These are phyloP conservation scores for Bubo bubo DNA, from an alignment of 2,113 vertebrate species.

Conservation along the genomic window DNA sequence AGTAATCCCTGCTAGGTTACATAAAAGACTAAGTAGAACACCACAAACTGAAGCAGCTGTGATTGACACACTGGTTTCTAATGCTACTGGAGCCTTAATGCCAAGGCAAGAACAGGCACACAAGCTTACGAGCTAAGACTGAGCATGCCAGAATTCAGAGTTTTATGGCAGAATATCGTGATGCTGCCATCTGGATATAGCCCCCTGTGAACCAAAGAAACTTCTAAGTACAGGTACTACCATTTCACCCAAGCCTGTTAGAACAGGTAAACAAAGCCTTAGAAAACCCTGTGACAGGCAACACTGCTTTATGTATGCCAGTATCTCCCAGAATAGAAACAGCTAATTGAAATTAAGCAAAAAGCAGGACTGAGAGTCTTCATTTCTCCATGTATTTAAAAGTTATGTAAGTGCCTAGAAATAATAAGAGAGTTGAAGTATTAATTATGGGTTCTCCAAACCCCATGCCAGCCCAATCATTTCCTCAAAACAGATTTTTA, in stretches of 20 bases:
- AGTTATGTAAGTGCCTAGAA: background rate
- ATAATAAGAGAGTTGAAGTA: background rate
- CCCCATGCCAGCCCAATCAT: background rate
- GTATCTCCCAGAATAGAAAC: background rate
- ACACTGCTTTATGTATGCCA: background rate
- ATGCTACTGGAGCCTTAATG: background rate
- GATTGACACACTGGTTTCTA: background rate
- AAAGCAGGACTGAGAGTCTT: background rate
- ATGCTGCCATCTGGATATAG: background rate
- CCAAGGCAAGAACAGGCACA: accelerated
- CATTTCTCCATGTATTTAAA: background rate
- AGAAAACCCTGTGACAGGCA: background rate
- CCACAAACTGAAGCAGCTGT: background rate
- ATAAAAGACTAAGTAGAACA: conserved; percentile 49
- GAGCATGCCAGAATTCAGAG: background rate
- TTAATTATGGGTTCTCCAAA: background rate
- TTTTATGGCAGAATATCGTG: background rate
- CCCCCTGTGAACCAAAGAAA: background rate
- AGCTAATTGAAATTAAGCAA: conserved; percentile 27
- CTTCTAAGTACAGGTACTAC: background rate
- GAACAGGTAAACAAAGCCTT: background rate
- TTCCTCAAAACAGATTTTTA: background rate
- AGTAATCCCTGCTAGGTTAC: conserved; percentile 27
- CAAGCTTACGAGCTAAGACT: background rate
- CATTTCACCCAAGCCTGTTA: background rate